These are phyloP conservation scores for Ibycter americanus DNA, from an alignment of 2,797 vertebrate species.

Conservation along the genomic window DNA sequence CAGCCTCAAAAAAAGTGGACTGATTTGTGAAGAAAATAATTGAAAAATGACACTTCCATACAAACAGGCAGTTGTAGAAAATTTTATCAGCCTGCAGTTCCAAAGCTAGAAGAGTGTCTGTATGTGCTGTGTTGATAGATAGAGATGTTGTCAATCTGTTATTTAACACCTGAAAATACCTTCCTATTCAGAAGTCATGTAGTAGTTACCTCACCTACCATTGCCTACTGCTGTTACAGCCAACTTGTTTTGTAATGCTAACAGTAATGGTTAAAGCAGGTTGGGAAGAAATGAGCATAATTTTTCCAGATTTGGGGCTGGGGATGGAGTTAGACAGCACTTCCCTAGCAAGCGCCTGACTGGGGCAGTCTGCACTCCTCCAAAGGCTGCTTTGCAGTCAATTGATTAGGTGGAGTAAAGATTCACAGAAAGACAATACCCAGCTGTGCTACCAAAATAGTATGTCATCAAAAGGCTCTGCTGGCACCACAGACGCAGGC, in stretches of 20 bases:
- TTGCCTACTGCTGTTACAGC: neutral
- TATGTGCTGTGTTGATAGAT: neutral
- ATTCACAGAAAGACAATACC: neutral
- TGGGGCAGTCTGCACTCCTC: neutral
- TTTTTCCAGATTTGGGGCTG: neutral
- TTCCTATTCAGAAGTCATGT: neutral
- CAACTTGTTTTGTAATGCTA: neutral
- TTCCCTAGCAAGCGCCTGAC: neutral
- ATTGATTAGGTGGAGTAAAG: neutral
- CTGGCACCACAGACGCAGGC: neutral
- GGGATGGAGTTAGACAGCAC: neutral
- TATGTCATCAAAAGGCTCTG: neutral
- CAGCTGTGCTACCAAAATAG: neutral
- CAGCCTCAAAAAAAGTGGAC: neutral
- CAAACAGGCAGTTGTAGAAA: neutral
- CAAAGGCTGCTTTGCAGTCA: neutral
- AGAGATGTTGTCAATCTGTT: neutral
- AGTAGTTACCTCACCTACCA: neutral
- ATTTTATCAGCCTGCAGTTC: neutral
- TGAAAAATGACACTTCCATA: neutral
- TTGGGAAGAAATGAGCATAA: neutral
- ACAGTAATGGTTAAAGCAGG: neutral
- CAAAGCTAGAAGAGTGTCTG: neutral
- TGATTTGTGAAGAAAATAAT: slow-evolving; percentile 17
- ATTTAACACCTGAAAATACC: neutral